Percentiles rank a stretch among this genome's conserved stretches.
These are phyloP conservation scores for Sparus aurata DNA, from an alignment of 2,797 vertebrate species.

Conservation along the genomic window DNA sequence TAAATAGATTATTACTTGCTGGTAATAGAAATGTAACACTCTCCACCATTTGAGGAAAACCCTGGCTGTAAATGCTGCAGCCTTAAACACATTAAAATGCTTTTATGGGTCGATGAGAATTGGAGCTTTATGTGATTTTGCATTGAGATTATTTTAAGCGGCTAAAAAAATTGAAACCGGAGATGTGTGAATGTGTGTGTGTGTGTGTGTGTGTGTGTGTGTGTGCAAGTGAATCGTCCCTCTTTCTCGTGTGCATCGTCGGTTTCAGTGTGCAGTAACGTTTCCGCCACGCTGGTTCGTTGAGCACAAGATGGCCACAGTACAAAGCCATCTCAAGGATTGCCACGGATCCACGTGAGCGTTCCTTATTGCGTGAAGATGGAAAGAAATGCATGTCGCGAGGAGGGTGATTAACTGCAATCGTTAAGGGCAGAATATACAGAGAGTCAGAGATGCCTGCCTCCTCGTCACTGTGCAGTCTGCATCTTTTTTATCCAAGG, in stretches of 20 bases:
- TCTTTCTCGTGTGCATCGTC: constrained; percentile 30
- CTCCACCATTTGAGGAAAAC: constrained; percentile 35
- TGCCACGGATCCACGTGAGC: constrained; percentile 38
- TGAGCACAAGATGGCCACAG: constrained; percentile 61
- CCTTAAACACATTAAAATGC: constrained; percentile 71
- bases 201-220: constrained; percentile 7
- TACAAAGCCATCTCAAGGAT: constrained; percentile 49
- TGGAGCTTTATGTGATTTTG: constrained; percentile 62
- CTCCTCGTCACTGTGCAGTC: constrained; percentile 2
- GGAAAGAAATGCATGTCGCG: neutral
- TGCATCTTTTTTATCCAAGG: constrained; percentile 18
- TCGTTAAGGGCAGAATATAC: constrained; percentile 30
- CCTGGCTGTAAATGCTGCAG: constrained; percentile 40
- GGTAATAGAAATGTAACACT: constrained; percentile 14
- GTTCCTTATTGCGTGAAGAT: constrained; percentile 22
- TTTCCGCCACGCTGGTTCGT: constrained; percentile 49
- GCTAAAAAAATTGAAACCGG: constrained; percentile 46
- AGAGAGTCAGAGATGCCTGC: constrained; percentile 17
- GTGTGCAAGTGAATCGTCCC: constrained; percentile 23
- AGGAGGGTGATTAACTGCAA: constrained; percentile 18
- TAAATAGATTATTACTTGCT: constrained; percentile 49
- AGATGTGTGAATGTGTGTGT: constrained; percentile 29
- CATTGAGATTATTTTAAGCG: constrained; percentile 55
- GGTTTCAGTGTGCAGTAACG: constrained; percentile 33
- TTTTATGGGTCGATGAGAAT: constrained; percentile 69